Conservation (phyloP, 2,113 vertebrate genomes). For the Melanotaenia duboulayi region DNA sequence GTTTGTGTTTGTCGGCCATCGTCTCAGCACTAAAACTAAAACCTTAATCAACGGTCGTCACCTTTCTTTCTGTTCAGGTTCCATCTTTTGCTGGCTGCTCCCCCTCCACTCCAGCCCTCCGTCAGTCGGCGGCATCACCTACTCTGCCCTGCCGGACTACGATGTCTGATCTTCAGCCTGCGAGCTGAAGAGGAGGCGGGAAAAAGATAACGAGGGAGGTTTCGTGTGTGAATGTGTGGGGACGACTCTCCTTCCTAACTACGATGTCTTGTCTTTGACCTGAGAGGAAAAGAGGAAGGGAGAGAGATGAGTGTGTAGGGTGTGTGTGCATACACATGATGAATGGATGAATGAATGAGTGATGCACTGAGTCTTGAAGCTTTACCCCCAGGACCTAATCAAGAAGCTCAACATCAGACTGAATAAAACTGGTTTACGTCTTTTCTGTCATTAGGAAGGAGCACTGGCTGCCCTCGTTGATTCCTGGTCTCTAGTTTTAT, state of each 20-base stretch:
- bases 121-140: slow-evolving; percentile 76
- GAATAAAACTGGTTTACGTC: slow-evolving; percentile 2
- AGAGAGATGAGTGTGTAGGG: slow-evolving; percentile 1
- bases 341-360: slow-evolving; percentile 2
- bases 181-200: not conserved
- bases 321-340: not conserved
- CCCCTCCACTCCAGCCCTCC: slow-evolving; percentile 84
- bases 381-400: slow-evolving; percentile 5
- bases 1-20: not conserved
- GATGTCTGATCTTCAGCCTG: slow-evolving; percentile 75
- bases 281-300: slow-evolving; percentile 13
- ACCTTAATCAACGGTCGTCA: not conserved
- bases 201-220: slow-evolving; percentile 9
- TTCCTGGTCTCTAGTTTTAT: not conserved
- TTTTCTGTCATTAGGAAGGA: not conserved
- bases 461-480: not conserved
- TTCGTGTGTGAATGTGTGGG: not conserved
- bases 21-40: not conserved
- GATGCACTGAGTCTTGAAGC: slow-evolving; percentile 5
- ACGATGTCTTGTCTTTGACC: slow-evolving; percentile 42
- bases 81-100: slow-evolving; percentile 85
- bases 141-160: slow-evolving; percentile 86
- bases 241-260: slow-evolving; percentile 24
- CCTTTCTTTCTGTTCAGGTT: slow-evolving; percentile 68
- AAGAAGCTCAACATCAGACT: slow-evolving; percentile 15